phyloP scores from a whole-genome alignment of 1,140 invertebrate genomes.

The Phymastichus coffea region DNA sequence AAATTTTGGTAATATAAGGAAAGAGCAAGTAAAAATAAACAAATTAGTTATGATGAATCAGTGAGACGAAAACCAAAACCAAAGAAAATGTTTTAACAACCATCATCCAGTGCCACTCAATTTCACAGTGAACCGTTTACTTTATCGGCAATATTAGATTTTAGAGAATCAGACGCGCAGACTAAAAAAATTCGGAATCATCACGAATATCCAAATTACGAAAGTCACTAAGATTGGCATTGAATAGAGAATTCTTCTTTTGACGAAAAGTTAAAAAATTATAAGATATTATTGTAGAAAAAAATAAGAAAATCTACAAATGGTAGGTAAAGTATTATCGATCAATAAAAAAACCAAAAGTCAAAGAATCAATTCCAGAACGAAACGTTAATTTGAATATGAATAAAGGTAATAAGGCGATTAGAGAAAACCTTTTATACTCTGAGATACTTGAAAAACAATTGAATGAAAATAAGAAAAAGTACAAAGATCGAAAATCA shows the following conservation, averaged over 20 bases:
- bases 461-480: slow-evolving; percentile 13
- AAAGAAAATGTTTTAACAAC: no score
- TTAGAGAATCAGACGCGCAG: background rate
- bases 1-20: no score
- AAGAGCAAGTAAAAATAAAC: no score
- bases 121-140: no score
- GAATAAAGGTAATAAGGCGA: background rate
- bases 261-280: background rate
- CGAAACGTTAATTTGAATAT: background rate
- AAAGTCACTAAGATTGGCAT: background rate
- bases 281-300: background rate
- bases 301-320: background rate
- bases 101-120: no score
- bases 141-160: no score
- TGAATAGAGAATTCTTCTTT: background rate
- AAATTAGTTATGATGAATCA: no score
- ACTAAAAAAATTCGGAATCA: background rate
- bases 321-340: background rate
- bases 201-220: background rate
- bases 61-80: no score
- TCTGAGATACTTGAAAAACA: background rate
- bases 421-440: background rate
- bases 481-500: no score
- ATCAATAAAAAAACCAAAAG: no score
- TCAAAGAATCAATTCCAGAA: no score